Evolutionary conservation across 2,113 vertebrate genomes (phyloP).

Genomic region (Nannobrachium achirus): DNA sequence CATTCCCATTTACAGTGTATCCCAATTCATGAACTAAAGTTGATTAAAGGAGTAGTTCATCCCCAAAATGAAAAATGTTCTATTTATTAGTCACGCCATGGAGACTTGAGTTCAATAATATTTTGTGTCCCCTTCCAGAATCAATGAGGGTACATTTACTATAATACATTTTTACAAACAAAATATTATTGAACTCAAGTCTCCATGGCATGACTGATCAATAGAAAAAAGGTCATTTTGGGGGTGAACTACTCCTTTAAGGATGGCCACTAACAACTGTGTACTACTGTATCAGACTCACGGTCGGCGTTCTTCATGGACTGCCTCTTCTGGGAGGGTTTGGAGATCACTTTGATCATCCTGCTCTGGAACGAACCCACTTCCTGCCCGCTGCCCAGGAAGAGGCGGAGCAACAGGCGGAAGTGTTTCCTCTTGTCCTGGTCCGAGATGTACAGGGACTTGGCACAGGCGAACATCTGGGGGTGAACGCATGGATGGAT

Average conservation of each 20-base stretch:
- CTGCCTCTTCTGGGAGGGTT: conserved; percentile 97
- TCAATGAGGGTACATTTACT: too few species aligned
- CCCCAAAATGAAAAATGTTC: too few species aligned
- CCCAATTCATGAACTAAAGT: too few species aligned
- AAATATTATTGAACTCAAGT: too few species aligned
- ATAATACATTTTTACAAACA: too few species aligned
- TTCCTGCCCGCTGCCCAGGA: conserved; percentile 87
- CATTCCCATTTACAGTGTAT: too few species aligned
- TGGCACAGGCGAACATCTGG: conserved; percentile 87
- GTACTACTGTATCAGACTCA: conserved; percentile 76
- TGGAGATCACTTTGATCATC: conserved; percentile 97
- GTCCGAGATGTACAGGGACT: conserved; percentile 93
- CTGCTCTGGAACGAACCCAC: conserved; percentile 92
- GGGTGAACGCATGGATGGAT: too few species aligned
- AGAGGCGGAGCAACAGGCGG: conserved; percentile 87
- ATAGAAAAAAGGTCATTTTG: too few species aligned
- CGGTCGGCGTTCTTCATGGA: conserved; percentile 95
- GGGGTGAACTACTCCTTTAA: too few species aligned
- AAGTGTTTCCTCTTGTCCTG: conserved; percentile 96
- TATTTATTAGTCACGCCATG: neutral
- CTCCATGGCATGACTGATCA: too few species aligned
- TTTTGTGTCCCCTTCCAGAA: neutral
- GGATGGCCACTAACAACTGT: too few species aligned
- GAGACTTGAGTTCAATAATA: neutral
- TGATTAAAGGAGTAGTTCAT: too few species aligned